Conservation (phyloP, 2,888 invertebrate species). For the Pristionchus entomophagus region DNA sequence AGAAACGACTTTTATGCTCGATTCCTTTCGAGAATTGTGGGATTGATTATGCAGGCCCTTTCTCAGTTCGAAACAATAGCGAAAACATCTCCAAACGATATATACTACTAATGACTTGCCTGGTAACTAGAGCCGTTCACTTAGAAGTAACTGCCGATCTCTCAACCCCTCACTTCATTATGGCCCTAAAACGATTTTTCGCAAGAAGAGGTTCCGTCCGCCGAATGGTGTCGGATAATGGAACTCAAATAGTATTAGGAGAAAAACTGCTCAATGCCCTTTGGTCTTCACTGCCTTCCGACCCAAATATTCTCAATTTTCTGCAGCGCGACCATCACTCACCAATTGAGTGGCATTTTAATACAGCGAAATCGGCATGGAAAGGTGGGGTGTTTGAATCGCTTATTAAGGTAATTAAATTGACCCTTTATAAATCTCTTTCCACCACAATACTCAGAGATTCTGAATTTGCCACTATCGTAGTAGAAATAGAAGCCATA, state of each 20-base stretch:
- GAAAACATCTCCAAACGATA: not conserved
- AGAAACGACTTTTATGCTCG: not conserved
- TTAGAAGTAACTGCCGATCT: slow-evolving; percentile 13
- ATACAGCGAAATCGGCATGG: slow-evolving; percentile 41
- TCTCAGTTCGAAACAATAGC: not conserved
- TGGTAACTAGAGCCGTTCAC: slow-evolving; percentile 29
- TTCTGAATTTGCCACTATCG: not conserved
- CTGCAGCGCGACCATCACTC: not conserved
- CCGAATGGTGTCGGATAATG: not conserved
- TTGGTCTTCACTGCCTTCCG: not conserved
- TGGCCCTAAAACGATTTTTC: not conserved
- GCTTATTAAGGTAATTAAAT: slow-evolving; percentile 22
- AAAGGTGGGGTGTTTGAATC: slow-evolving; percentile 39
- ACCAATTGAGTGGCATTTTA: not conserved
- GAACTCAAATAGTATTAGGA: not conserved
- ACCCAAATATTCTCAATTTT: not conserved
- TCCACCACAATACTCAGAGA: not conserved
- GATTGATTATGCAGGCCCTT: not conserved
- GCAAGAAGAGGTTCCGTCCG: not conserved
- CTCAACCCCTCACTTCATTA: not conserved
- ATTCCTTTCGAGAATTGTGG: not conserved
- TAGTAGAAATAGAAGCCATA: slow-evolving; percentile 30
- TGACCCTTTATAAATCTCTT: not conserved
- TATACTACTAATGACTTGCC: not conserved
- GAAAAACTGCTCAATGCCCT: not conserved